Percentiles rank a stretch among this genome's conserved stretches.
phyloP scores from a whole-genome alignment of 2,888 invertebrate species.

The Oeneis ivallda region DNA sequence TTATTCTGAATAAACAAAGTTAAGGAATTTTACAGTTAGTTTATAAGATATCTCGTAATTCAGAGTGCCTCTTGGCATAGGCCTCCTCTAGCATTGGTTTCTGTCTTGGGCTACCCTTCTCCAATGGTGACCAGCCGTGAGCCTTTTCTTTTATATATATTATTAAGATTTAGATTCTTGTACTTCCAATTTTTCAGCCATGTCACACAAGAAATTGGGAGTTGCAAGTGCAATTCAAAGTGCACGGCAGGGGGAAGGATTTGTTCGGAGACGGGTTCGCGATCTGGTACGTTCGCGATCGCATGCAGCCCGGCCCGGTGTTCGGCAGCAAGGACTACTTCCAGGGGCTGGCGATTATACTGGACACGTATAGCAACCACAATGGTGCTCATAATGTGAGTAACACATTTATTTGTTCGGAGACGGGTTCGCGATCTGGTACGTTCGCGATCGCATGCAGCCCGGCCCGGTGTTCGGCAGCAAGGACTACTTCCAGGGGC shows the following conservation, averaged over 20 bases:
- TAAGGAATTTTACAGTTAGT: no score
- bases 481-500: slow-evolving; percentile 93
- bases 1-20: no score
- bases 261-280: slow-evolving; percentile 98
- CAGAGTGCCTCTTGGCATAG: no score
- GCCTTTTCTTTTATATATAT: no score
- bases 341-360: slow-evolving; percentile 92
- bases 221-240: slow-evolving; percentile 96
- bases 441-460: slow-evolving; percentile 87
- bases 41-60: no score
- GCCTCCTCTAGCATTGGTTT: no score
- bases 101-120: no score
- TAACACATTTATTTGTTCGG: slow-evolving; percentile 25
- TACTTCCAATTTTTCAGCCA: slow-evolving; percentile 83
- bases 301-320: slow-evolving; percentile 91
- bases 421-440: slow-evolving; percentile 96
- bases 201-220: slow-evolving; percentile 96
- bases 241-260: slow-evolving; percentile 96
- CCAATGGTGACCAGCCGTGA: no score
- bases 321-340: slow-evolving; percentile 98
- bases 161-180: no score
- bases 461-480: slow-evolving; percentile 97
- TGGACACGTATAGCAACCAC: slow-evolving; percentile 99
- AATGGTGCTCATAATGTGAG: slow-evolving; percentile 98
- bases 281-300: slow-evolving; percentile 93